These are phyloP conservation scores for Xyrauchen texanus DNA, from an alignment of 2,113 vertebrate species.

Conservation along the genomic window DNA sequence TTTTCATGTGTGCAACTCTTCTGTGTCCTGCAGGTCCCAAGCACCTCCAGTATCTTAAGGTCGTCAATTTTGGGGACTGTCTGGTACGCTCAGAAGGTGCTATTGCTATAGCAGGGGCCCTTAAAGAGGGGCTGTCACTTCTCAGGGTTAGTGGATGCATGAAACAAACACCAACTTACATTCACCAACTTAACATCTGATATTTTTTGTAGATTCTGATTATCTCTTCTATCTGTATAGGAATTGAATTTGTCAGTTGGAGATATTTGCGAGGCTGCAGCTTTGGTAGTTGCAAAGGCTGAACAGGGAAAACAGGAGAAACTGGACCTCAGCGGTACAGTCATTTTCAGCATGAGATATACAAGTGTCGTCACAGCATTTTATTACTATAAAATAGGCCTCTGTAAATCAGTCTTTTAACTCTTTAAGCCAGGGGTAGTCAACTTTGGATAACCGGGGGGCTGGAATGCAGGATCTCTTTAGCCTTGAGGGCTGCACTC, in stretches of 20 bases:
- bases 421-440: no score
- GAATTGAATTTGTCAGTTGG: constrained; percentile 95
- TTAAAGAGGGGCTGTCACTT: constrained; percentile 85
- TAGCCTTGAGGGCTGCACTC: no score
- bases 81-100: constrained; percentile 92
- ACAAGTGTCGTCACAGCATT: not conserved
- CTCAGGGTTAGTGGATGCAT: constrained; percentile 79
- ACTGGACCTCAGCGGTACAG: constrained; percentile 91
- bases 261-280: constrained; percentile 90
- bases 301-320: constrained; percentile 86
- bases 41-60: constrained; percentile 83
- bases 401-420: no score
- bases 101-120: constrained; percentile 82
- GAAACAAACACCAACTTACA: not conserved
- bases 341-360: not conserved
- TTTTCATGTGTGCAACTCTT: not conserved
- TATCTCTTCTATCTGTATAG: constrained; percentile 63
- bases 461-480: no score
- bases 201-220: no score
- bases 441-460: no score
- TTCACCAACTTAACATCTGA: not conserved
- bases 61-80: constrained; percentile 97
- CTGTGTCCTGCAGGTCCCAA: constrained; percentile 77
- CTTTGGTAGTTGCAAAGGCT: constrained; percentile 82
- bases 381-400: not conserved